Base-by-base conservation (phyloP, 1,140 invertebrate genomes). In the Bombus affinis region DNA sequence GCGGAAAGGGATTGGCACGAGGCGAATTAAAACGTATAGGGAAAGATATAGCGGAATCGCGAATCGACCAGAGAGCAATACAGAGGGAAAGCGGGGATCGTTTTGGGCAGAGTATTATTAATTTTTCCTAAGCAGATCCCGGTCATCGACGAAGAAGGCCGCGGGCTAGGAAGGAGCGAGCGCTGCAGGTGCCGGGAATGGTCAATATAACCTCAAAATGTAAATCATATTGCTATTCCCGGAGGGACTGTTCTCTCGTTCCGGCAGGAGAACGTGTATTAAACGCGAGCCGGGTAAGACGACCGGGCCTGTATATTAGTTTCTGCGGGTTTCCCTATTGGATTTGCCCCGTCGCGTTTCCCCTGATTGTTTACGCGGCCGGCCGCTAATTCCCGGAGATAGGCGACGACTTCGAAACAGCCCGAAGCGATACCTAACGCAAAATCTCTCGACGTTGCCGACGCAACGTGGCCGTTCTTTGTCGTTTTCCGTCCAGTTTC, bases 131-230 rank as follows among this genome's bases (percentile, higher is more conserved):
- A 91, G 81, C 88, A 44, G 90, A 94, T 92, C 83, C 91, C 93
- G 93, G 93, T 94, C 93, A 94, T 94, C 92, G 92, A 91, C 90
- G 83, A 85, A 76, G 83, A 73, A 83, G 91, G 89, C 89, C 85
- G 84, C 85, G 86, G 91, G 90, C 92, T 73, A 90, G 84, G 85
- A 91, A 86, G 74, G 87, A 90, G 87, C 87, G 81, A 82, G 92
- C 92, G 94, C 89, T 95, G 92, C 95, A 95, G 95, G 94, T 95
- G 95, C 86, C 92, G 91, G 87, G 94, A 95, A 95, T 95, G 94
- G 94, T 95, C 95, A 94, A 95, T 95, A 95, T 95, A 93, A 92
- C 93, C 91, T 86, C 92, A 95, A 95, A 95, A 95, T 95, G 95
- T 95, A 95, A 95, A 95, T 95, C 94, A 94, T 94, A 95, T 95